phyloP scores from a whole-genome alignment of 1,140 invertebrate genomes.

The Drosophila triauraria region DNA sequence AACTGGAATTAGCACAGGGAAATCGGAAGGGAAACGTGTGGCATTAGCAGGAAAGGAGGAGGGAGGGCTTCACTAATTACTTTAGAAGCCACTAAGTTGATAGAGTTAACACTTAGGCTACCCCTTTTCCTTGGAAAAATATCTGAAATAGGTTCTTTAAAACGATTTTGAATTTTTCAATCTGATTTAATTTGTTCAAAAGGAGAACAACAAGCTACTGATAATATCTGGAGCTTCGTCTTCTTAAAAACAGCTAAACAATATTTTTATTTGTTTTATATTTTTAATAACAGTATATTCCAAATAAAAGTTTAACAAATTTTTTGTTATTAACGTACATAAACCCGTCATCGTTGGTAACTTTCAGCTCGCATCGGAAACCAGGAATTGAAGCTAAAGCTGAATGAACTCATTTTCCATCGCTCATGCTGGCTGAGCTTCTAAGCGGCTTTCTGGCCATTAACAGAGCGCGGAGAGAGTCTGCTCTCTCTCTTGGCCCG shows the following conservation, averaged over 20 bases:
- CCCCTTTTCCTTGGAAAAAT: not conserved
- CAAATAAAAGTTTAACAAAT: constrained; percentile 2
- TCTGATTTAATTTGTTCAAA: not conserved
- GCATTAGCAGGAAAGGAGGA: not conserved
- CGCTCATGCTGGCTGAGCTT: constrained; percentile 69
- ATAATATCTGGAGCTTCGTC: not conserved
- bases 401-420: constrained; percentile 62
- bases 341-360: constrained; percentile 19
- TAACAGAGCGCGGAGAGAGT: constrained; percentile 49
- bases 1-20: constrained; percentile 38
- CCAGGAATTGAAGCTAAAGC: constrained; percentile 24
- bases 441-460: constrained; percentile 69
- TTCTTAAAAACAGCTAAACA: too few relatives aligned
- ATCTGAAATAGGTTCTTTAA: too few relatives aligned
- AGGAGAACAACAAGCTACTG: too few relatives aligned
- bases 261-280: not conserved
- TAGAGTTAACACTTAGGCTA: not conserved
- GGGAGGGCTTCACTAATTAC: constrained; percentile 15
- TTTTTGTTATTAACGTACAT: constrained; percentile 4
- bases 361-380: constrained; percentile 35
- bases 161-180: too few relatives aligned
- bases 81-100: not conserved
- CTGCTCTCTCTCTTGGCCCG: constrained; percentile 25
- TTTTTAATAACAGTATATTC: constrained; percentile 34
- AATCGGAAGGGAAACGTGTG: not conserved